These are phyloP conservation scores for Zygogramma bicolorata DNA, from an alignment of 2,888 invertebrate genomes.

Conservation along the genomic window DNA sequence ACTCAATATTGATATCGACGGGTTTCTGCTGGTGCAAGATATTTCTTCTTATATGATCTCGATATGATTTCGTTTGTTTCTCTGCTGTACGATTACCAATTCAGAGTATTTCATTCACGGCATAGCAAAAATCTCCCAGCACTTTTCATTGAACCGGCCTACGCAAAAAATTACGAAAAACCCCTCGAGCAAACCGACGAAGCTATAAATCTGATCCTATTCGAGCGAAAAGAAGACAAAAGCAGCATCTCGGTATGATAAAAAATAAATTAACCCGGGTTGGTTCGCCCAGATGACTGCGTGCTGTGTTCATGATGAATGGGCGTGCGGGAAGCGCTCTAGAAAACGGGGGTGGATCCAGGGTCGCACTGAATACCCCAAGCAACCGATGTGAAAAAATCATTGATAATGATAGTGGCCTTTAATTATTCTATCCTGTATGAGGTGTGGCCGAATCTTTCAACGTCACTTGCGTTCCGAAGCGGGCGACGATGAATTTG, in stretches of 20 bases:
- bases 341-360: not conserved
- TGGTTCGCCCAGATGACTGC: conserved; percentile 16
- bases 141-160: no score
- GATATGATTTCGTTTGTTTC: no score
- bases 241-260: conserved; percentile 5
- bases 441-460: no score
- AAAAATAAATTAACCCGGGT: conserved; percentile 34
- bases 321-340: not conserved
- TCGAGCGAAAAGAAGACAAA: conserved; percentile 3
- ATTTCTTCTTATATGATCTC: no score
- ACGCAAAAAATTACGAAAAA: not conserved
- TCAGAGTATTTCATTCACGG: not conserved
- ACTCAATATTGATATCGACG: no score
- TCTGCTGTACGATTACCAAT: no score
- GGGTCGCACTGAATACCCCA: not conserved
- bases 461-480: no score
- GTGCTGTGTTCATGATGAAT: conserved; percentile 12
- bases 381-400: no score
- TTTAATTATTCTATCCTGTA: no score
- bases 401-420: no score
- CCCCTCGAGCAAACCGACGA: not conserved
- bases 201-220: conserved; percentile 15
- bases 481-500: no score
- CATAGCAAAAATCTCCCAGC: not conserved
- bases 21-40: no score